Evolutionary conservation across 1,140 invertebrate genomes (phyloP), one percentile per base, ranked within the genome.

Genomic region (Philotrypesis tridentata): DNA sequence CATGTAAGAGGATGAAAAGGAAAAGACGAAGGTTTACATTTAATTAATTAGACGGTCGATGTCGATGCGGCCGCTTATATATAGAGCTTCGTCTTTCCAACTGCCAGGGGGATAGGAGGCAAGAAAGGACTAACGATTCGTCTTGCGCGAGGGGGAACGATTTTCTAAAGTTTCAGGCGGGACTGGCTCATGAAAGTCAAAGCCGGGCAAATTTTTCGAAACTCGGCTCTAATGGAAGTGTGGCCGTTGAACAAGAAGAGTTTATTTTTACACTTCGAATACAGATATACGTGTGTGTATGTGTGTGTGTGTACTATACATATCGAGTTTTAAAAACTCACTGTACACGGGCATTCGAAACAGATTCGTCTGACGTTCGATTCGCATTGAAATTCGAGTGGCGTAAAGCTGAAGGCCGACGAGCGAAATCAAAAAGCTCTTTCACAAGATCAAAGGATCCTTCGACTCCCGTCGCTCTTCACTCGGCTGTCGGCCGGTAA

Each of bases 401-500:
- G n/a, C 73, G 48, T 74, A 74, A 31, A 60, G 48, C 48, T 43
- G 37, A 27, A 73, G 4, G 40, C n/a, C 71, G 21, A 17, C 25
- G 55, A 60, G 73, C 11, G 11, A 21, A 61, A 75, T 75, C 73
- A 76, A 76, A 76, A 76, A 76, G 74, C 61, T 76, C 23, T 43
- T 23, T 76, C 29, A 12, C 12, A 27, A 65, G 74, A 76, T 76
- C 74, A 76, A 76, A 76, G 61, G 61, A 43, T 55, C 31, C 73
- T 75, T 75, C 55, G 29, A 75, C 63, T 75, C n/a, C 48, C 23
- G 73, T 31, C 31, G 25, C 31, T 37, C n/a, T 55, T 17, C 21
- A n/a, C 2, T 5, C 17, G 0, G 21, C 48, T 55, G 8, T 37
- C 60, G 5, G 11, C 23, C 8, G 60, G n/a, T 75, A 60, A 75